These are phyloP conservation scores for Lycaena phlaeas DNA, from an alignment of 2,888 invertebrate genomes.

Conservation along the genomic window DNA sequence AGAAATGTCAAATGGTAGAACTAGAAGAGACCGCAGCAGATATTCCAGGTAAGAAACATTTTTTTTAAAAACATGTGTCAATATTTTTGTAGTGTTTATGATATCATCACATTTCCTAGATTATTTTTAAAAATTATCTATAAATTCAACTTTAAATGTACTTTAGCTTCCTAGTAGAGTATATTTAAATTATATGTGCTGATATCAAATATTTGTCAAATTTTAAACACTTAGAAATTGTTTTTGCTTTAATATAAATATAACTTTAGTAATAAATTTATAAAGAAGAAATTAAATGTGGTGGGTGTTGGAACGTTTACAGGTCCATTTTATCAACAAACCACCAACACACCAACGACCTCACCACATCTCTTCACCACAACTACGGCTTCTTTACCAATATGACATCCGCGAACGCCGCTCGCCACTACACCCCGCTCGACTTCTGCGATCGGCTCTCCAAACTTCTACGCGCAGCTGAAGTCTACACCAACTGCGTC, in stretches of 20 bases:
- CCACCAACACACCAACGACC: constrained; percentile 71
- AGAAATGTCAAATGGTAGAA: constrained; percentile 93
- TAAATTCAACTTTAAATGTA: no score
- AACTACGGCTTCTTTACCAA: constrained; percentile 64
- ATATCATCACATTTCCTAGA: constrained; percentile 10
- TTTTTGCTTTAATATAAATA: constrained; percentile 11
- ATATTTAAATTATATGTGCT: not conserved
- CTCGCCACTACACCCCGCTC: constrained; percentile 52
- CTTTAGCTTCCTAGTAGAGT: no score
- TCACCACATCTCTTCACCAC: constrained; percentile 71
- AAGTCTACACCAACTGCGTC: constrained; percentile 55
- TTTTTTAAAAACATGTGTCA: not conserved
- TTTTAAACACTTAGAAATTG: not conserved
- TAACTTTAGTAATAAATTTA: constrained; percentile 21
- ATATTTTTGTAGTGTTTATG: not conserved
- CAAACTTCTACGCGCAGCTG: constrained; percentile 58
- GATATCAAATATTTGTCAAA: not conserved
- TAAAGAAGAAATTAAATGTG: constrained; percentile 61
- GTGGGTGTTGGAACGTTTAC: constrained; percentile 74
- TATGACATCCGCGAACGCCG: constrained; percentile 61
- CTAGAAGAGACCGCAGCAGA: constrained; percentile 80
- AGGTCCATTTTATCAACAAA: constrained; percentile 73
- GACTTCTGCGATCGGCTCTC: constrained; percentile 58
- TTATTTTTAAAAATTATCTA: constrained; percentile 10
- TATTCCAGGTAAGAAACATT: constrained; percentile 31